A percentile compares a stretch with the other conserved stretches of the same genome.
These are phyloP conservation scores for Ramazzottius varieornatus DNA, from an alignment of 2,888 invertebrate genomes.

Conservation along the genomic window DNA sequence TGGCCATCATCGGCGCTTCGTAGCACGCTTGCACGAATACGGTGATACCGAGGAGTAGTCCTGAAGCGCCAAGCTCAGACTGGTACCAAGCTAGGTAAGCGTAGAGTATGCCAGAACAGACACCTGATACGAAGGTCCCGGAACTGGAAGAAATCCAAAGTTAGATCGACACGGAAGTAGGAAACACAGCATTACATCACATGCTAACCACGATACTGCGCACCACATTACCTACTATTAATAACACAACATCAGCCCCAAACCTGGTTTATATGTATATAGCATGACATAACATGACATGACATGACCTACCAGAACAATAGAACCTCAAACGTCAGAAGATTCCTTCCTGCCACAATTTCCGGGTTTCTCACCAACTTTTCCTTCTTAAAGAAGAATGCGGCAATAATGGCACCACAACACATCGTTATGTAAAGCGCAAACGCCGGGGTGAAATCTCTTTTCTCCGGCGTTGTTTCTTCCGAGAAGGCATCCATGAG, in stretches of 20 bases:
- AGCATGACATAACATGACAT: too few species aligned
- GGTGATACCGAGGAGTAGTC: neutral
- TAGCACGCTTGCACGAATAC: neutral
- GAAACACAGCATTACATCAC: neutral
- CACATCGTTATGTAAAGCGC: neutral
- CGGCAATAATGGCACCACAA: neutral
- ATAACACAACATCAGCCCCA: neutral
- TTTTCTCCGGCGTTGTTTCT: neutral
- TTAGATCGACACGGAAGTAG: neutral
- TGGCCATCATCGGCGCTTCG: neutral
- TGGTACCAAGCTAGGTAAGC: neutral
- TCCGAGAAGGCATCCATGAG: neutral
- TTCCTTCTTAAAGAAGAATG: neutral
- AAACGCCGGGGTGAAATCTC: slow-evolving; percentile 2
- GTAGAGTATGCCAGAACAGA: neutral
- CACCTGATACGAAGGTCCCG: neutral
- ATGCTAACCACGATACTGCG: too few species aligned
- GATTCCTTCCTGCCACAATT: neutral
- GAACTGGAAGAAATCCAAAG: neutral
- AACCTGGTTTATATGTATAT: neutral
- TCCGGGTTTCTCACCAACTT: neutral
- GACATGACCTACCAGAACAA: neutral
- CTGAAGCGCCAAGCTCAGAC: neutral
- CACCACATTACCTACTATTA: neutral
- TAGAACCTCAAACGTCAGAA: neutral